phyloP scores from a whole-genome alignment of 2,113 vertebrate species.

The Dermatemys mawii region DNA sequence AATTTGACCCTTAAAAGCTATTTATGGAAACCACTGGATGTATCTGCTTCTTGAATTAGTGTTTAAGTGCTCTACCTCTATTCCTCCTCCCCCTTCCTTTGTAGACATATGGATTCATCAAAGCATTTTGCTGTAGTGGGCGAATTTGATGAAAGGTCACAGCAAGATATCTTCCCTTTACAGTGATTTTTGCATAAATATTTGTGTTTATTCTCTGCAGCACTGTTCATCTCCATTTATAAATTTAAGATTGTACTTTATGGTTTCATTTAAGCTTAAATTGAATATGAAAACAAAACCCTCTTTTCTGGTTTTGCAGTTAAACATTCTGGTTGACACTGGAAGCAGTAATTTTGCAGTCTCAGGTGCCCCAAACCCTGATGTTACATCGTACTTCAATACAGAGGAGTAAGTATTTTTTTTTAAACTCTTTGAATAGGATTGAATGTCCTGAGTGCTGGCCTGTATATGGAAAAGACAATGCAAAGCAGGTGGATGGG shows the following conservation, averaged over 20 bases:
- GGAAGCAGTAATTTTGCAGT: conserved; percentile 99
- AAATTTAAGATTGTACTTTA: not conserved
- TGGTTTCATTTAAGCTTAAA: not conserved
- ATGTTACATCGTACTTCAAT: conserved; percentile 88
- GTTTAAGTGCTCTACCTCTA: not conserved
- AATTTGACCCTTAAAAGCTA: conserved; percentile 1
- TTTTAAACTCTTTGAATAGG: not conserved
- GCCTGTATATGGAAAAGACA: not conserved
- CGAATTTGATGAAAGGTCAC: not conserved
- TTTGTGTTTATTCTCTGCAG: not conserved
- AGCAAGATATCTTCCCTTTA: not conserved
- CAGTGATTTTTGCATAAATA: not conserved
- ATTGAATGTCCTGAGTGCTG: not conserved
- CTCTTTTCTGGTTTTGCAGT: conserved; percentile 78
- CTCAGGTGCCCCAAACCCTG: conserved; percentile 85
- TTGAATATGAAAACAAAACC: conserved; percentile 27
- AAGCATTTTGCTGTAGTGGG: not conserved
- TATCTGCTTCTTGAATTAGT: not conserved
- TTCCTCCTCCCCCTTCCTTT: not conserved
- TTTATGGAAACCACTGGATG: not conserved
- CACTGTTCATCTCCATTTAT: not conserved
- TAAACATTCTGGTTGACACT: conserved; percentile 97
- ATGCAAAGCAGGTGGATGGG: not conserved
- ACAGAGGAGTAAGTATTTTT: conserved; percentile 69
- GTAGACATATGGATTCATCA: not conserved